Evolutionary conservation across 64 coral and sea anemone genomes (phyloP).

Genomic region (Exaiptasia diaphana): DNA sequence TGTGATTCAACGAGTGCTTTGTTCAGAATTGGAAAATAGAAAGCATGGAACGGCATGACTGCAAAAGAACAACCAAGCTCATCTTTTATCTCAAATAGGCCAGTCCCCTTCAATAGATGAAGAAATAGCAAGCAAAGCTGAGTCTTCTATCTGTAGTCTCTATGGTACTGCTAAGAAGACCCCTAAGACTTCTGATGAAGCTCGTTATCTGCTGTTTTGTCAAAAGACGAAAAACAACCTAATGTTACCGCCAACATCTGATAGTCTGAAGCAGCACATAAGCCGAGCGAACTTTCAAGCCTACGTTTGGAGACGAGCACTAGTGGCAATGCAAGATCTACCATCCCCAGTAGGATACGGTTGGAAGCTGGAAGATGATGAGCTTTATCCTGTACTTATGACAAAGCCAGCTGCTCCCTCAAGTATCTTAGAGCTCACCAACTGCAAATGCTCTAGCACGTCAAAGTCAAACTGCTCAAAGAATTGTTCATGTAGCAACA

Average conservation of each 20-base stretch:
- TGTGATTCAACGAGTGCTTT: slow-evolving; percentile 57
- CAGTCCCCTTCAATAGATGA: neutral
- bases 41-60: slow-evolving; percentile 60
- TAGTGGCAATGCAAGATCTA: slow-evolving; percentile 7
- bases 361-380: slow-evolving; percentile 29
- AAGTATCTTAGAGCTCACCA: slow-evolving; percentile 49
- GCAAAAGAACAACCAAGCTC: no score
- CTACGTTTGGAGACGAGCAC: slow-evolving; percentile 18
- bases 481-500: slow-evolving; percentile 21
- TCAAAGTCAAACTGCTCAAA: neutral
- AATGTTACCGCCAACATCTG: slow-evolving; percentile 32
- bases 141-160: slow-evolving; percentile 38
- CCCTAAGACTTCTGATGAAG: slow-evolving; percentile 23
- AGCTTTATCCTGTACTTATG: slow-evolving; percentile 37
- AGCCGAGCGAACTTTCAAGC: slow-evolving; percentile 5
- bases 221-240: slow-evolving; percentile 21
- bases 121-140: neutral
- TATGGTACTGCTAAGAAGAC: slow-evolving; percentile 24
- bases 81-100: no score
- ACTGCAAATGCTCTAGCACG: slow-evolving; percentile 30
- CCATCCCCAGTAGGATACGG: slow-evolving; percentile 3
- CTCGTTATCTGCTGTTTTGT: slow-evolving; percentile 58
- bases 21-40: slow-evolving; percentile 57
- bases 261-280: slow-evolving; percentile 24
- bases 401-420: slow-evolving; percentile 19